These are phyloP conservation scores for Trinorchestia longiramus DNA, from an alignment of 1,140 invertebrate genomes.

Conservation along the genomic window DNA sequence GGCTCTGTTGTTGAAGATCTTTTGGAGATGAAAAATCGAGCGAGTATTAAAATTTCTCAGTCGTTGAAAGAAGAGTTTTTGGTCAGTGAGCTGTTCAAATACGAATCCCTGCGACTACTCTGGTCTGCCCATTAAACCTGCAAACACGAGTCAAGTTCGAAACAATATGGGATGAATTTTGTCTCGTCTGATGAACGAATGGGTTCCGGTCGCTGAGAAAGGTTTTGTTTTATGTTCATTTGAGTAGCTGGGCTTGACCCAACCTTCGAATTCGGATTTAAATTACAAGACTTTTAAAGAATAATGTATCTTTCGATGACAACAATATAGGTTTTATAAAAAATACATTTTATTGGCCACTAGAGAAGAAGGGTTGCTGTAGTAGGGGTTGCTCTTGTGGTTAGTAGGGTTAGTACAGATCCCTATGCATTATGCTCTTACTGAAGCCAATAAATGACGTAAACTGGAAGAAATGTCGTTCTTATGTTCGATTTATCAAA, in stretches of 20 bases:
- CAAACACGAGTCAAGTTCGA: not conserved
- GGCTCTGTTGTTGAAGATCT: not conserved
- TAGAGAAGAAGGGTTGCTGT: not conserved
- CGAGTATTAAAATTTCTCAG: not conserved
- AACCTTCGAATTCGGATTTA: not conserved
- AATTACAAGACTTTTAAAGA: not conserved
- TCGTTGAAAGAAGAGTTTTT: not conserved
- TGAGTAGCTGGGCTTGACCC: not conserved
- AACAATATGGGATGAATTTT: not conserved
- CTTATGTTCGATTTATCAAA: not conserved
- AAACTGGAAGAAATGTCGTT: not conserved
- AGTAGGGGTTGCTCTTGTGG: too few relatives aligned
- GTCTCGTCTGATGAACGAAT: not conserved
- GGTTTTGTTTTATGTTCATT: not conserved
- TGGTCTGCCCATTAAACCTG: not conserved
- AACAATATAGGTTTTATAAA: not conserved
- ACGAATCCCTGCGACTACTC: not conserved
- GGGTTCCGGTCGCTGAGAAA: not conserved
- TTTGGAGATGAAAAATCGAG: not conserved
- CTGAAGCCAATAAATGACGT: not conserved
- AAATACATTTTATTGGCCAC: not conserved
- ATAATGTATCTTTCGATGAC: not conserved
- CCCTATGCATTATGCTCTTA: not conserved
- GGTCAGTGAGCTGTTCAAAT: not conserved
- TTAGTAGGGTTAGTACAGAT: not conserved